phyloP scores from a whole-genome alignment of 1,140 invertebrate species.

The Caenorhabditis remanei region DNA sequence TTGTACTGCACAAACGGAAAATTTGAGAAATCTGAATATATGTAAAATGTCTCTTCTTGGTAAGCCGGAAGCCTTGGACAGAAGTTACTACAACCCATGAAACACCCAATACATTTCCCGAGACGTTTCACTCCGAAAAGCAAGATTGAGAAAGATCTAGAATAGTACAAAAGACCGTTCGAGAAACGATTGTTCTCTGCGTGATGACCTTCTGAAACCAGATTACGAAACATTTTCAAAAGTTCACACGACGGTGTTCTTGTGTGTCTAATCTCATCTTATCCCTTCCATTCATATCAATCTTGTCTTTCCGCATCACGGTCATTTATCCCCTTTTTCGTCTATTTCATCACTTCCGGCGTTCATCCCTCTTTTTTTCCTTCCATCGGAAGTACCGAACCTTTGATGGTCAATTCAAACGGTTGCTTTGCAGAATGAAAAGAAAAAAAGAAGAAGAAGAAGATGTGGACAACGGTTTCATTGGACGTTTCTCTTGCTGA shows the following conservation, averaged over 20 bases:
- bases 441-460: background rate
- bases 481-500: slow-evolving; percentile 38
- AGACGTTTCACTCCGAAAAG: too few species aligned
- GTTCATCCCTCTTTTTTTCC: background rate
- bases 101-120: too few species aligned
- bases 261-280: background rate
- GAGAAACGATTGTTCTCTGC: background rate
- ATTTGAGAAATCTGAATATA: too few species aligned
- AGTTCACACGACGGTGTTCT: background rate
- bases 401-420: slow-evolving; percentile 54
- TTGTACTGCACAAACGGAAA: too few species aligned
- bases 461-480: slow-evolving; percentile 19
- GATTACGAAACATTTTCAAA: slow-evolving; percentile 13
- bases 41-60: too few species aligned
- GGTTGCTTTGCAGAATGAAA: background rate
- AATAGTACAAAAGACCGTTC: background rate
- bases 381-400: slow-evolving; percentile 42
- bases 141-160: too few species aligned
- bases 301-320: slow-evolving; percentile 42
- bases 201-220: background rate
- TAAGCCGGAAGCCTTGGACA: too few species aligned
- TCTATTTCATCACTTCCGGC: slow-evolving; percentile 24
- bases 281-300: background rate
- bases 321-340: background rate
- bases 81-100: too few species aligned